These are phyloP conservation scores for Elysia crispata DNA, from an alignment of 2,888 invertebrate genomes.

Conservation along the genomic window DNA sequence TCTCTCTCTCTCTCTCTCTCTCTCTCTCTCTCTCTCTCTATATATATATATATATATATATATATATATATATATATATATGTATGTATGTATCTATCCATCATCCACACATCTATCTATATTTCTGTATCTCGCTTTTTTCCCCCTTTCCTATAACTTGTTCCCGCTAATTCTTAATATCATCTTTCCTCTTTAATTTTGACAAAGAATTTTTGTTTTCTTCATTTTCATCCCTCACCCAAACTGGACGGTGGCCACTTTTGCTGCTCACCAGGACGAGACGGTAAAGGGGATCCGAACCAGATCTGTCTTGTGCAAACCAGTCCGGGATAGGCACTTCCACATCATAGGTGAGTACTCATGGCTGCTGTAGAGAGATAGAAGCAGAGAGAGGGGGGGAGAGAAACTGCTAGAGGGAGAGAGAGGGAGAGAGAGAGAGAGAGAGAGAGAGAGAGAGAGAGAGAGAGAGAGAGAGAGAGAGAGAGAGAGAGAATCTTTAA, in stretches of 20 bases:
- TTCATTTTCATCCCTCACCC: background rate
- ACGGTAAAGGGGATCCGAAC: conserved; percentile 76
- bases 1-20: too few species aligned
- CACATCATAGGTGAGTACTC: conserved; percentile 78
- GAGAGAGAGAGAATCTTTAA: conserved; percentile 77
- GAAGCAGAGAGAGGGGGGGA: conserved; percentile 80
- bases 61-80: too few species aligned
- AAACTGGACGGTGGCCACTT: background rate
- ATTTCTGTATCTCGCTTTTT: too few species aligned
- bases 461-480: conserved; percentile 75
- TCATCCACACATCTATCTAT: too few species aligned
- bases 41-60: too few species aligned
- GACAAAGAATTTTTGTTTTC: background rate
- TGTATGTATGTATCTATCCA: too few species aligned
- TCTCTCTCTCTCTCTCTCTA: too few species aligned
- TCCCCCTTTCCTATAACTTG: too few species aligned
- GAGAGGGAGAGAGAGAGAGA: conserved; percentile 79
- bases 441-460: conserved; percentile 79
- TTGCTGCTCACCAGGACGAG: conserved; percentile 64
- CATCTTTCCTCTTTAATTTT: too few species aligned
- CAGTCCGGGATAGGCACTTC: conserved; percentile 78
- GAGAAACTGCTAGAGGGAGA: conserved; percentile 78
- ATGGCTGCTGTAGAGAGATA: conserved; percentile 77
- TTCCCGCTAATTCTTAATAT: too few species aligned
- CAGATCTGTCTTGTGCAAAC: conserved; percentile 79